Percentiles rank a stretch among this genome's conserved stretches.
Evolutionary conservation across 2,113 vertebrate genomes (phyloP).

Genomic region (Cyprinus carpio): DNA sequence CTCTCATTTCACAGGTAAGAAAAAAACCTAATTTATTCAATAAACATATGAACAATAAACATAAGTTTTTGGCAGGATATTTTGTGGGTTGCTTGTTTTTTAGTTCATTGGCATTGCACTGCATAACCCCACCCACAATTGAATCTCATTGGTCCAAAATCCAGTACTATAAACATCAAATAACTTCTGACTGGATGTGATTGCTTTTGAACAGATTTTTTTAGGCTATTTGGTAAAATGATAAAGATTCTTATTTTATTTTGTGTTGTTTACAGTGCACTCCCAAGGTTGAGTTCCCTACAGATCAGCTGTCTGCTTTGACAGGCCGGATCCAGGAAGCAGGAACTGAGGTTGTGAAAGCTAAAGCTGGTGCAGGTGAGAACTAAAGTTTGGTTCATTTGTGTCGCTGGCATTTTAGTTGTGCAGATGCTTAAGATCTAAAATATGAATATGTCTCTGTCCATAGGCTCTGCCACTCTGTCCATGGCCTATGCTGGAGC

Average conservation of each 20-base stretch:
- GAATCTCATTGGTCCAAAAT: neutral
- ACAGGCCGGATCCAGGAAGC: conserved; percentile 92
- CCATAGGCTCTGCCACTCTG: conserved; percentile 91
- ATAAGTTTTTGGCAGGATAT: neutral
- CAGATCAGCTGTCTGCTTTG: conserved; percentile 84
- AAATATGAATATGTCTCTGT: neutral
- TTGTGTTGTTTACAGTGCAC: conserved; percentile 75
- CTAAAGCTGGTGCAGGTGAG: conserved; percentile 91
- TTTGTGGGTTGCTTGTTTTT: neutral
- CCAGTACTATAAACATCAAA: neutral
- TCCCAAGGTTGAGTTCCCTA: conserved; percentile 94
- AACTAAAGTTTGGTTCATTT: neutral
- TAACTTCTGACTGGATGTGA: neutral
- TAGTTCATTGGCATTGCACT: neutral
- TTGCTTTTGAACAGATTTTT: neutral
- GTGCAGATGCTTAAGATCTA: neutral
- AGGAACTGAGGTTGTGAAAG: conserved; percentile 96
- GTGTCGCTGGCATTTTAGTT: neutral
- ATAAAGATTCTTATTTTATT: neutral
- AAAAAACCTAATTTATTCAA: neutral
- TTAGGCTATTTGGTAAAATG: too few relatives aligned
- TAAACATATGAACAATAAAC: neutral
- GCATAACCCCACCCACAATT: neutral
- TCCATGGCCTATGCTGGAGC: conserved; percentile 98
- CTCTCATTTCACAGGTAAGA: conserved; percentile 89